phyloP scores from a whole-genome alignment of 2,888 invertebrate genomes.

The Melikaiella ostensackeni region DNA sequence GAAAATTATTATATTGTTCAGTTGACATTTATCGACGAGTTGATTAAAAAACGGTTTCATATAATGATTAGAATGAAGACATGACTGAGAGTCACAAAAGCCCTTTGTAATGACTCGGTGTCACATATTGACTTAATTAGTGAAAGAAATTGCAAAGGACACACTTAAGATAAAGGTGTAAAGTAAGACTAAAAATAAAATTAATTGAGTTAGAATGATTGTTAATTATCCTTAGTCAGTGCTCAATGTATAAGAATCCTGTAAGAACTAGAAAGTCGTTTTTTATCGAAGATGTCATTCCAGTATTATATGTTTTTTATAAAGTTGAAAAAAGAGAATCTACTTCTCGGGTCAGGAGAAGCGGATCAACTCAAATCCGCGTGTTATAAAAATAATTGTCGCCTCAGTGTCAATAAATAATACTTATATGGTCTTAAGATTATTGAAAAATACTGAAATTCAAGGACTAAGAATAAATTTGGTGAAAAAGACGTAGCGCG shows the following conservation, averaged over 20 bases:
- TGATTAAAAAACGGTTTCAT: conserved; percentile 6
- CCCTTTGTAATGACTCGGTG: conserved; percentile 42
- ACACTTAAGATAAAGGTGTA: not conserved
- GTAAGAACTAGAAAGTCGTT: not conserved
- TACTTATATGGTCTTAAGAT: conserved; percentile 5
- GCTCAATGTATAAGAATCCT: not conserved
- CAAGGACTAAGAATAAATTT: not conserved
- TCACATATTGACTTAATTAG: conserved; percentile 35
- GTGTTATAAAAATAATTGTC: not conserved
- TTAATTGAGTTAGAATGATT: conserved; percentile 15
- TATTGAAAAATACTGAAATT: conserved; percentile 6
- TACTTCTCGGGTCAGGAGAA: not conserved
- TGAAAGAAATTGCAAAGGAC: conserved; percentile 8
- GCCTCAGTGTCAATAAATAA: not conserved
- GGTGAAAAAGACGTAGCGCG: not conserved
- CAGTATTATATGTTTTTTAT: not conserved
- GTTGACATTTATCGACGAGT: not conserved
- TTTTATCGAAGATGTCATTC: not conserved
- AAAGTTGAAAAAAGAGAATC: not conserved
- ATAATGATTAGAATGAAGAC: conserved; percentile 46
- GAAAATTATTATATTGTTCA: no score
- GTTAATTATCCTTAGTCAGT: not conserved
- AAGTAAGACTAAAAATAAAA: not conserved
- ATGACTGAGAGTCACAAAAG: conserved; percentile 42
- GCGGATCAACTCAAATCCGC: not conserved